phyloP scores from a whole-genome alignment of 2,888 invertebrate species.

The Caenorhabditis uteleia region DNA sequence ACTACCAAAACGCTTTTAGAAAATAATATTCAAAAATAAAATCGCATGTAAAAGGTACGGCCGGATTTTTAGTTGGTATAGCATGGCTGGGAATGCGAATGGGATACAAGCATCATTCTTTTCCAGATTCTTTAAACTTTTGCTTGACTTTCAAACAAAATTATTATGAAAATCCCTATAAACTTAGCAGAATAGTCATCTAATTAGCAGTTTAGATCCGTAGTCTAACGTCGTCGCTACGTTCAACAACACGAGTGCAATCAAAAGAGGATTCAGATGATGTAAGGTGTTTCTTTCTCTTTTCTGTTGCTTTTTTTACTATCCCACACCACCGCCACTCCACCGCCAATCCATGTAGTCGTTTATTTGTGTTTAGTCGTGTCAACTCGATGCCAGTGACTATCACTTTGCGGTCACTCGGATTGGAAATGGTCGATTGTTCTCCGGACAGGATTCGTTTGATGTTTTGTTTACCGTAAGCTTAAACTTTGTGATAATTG shows the following conservation, averaged over 20 bases:
- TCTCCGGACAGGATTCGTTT: slow-evolving; percentile 52
- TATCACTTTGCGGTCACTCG: slow-evolving; percentile 53
- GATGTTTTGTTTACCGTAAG: slow-evolving; percentile 50
- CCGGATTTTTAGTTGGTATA: too few relatives aligned
- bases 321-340: not conserved
- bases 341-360: not conserved
- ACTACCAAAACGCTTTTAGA: too few relatives aligned
- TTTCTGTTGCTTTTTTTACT: not conserved
- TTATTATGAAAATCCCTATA: not conserved
- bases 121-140: too few relatives aligned
- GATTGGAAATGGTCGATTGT: slow-evolving; percentile 38
- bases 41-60: too few relatives aligned
- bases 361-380: slow-evolving; percentile 45
- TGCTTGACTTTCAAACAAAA: too few relatives aligned
- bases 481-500: too few relatives aligned
- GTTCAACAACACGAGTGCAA: slow-evolving; percentile 42
- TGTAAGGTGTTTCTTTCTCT: slow-evolving; percentile 7
- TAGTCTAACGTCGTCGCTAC: slow-evolving; percentile 56
- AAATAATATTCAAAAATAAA: too few relatives aligned
- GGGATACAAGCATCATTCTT: too few relatives aligned
- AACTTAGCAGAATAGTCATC: not conserved
- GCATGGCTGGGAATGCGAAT: too few relatives aligned
- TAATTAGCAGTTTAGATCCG: slow-evolving; percentile 45
- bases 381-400: slow-evolving; percentile 54
- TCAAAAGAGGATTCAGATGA: slow-evolving; percentile 12